phyloP scores from a whole-genome alignment of 2,113 vertebrate genomes.

The Phaethornis superciliosus region DNA sequence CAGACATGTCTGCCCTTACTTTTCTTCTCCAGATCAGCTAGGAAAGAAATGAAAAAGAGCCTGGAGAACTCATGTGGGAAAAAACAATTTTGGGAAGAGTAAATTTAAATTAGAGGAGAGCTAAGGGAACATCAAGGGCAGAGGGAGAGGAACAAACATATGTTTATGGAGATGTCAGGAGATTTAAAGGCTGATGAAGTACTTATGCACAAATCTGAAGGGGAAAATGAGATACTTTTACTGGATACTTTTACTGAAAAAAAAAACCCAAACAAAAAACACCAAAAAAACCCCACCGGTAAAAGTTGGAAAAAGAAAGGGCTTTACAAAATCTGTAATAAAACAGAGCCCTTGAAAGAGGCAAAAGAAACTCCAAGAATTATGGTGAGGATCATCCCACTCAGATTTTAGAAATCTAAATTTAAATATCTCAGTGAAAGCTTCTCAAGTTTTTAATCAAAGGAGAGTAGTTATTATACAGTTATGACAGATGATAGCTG shows the following conservation, averaged over 20 bases:
- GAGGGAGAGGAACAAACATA: constrained; percentile 19
- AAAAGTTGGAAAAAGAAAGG: background rate
- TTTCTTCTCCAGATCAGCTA: background rate
- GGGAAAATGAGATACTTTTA: no score
- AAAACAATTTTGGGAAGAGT: background rate
- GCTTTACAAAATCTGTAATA: background rate
- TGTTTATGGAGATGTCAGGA: constrained; percentile 34
- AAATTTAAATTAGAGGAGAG: constrained; percentile 24
- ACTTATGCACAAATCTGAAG: constrained; percentile 9
- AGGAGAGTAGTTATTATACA: background rate
- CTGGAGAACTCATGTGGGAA: background rate
- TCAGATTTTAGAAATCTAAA: background rate
- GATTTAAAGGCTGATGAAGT: constrained; percentile 51
- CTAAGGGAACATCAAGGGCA: background rate
- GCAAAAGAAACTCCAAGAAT: background rate
- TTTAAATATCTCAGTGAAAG: background rate
- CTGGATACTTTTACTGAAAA: background rate
- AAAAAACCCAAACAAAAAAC: background rate
- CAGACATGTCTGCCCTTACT: background rate
- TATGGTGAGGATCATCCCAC: background rate
- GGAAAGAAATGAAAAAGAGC: background rate
- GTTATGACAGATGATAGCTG: background rate
- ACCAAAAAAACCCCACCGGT: background rate
- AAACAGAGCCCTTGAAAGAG: background rate
- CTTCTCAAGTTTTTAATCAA: background rate